Evolutionary conservation across 2,888 invertebrate genomes (phyloP).

Genomic region (Calameuta filiformis): DNA sequence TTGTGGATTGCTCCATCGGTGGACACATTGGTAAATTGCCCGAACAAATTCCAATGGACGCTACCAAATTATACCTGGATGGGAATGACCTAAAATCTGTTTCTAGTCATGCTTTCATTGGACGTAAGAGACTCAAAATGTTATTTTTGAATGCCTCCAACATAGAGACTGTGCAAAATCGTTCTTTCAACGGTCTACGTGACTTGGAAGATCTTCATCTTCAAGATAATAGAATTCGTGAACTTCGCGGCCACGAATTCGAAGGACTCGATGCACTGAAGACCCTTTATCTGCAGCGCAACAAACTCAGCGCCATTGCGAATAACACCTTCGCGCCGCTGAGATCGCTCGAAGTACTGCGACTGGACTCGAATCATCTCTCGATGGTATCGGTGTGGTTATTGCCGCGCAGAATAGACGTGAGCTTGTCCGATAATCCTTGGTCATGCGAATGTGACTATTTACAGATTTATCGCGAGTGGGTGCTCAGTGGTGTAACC

Average conservation of each 20-base stretch:
- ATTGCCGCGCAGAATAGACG: constrained; percentile 74
- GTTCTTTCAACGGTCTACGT: constrained; percentile 86
- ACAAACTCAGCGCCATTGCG: constrained; percentile 76
- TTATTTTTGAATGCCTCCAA: constrained; percentile 83
- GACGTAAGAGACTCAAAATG: constrained; percentile 80
- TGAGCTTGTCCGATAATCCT: constrained; percentile 78
- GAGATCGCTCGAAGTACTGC: constrained; percentile 74
- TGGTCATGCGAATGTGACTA: constrained; percentile 89
- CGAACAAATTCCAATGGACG: constrained; percentile 89
- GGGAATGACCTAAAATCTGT: constrained; percentile 83
- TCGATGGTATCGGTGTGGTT: constrained; percentile 79
- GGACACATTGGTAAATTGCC: constrained; percentile 79
- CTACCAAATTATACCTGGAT: constrained; percentile 87
- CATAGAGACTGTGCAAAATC: constrained; percentile 82
- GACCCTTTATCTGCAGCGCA: constrained; percentile 80
- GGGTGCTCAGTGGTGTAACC: constrained; percentile 76
- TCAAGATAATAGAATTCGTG: constrained; percentile 78
- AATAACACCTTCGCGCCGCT: constrained; percentile 79
- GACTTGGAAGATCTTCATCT: constrained; percentile 81
- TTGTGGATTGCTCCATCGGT: constrained; percentile 83
- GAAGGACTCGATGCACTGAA: constrained; percentile 79
- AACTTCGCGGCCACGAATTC: constrained; percentile 83
- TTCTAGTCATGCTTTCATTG: constrained; percentile 86
- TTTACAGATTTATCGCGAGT: constrained; percentile 79
- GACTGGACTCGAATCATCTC: constrained; percentile 79